These are phyloP conservation scores for Mionectes macconnelli DNA, from an alignment of 2,113 vertebrate genomes.

Conservation along the genomic window DNA sequence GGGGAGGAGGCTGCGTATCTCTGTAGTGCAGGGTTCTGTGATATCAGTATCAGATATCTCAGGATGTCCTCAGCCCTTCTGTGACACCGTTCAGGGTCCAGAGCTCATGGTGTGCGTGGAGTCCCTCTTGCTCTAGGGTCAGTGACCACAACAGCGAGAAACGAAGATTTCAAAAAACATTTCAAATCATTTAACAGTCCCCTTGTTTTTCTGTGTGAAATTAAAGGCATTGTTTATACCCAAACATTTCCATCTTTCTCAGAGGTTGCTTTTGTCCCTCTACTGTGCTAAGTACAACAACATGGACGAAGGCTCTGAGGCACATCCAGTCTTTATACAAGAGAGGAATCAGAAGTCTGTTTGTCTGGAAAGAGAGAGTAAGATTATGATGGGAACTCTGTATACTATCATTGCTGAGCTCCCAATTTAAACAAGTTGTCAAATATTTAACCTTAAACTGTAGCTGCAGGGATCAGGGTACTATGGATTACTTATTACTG, in stretches of 20 bases:
- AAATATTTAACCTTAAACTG: neutral
- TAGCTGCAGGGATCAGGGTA: neutral
- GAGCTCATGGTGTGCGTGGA: neutral
- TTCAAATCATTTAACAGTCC: neutral
- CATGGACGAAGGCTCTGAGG: neutral
- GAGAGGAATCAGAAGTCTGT: neutral
- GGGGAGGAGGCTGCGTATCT: neutral
- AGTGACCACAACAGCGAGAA: neutral
- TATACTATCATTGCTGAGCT: neutral
- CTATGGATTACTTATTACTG: neutral
- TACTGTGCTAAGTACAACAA: neutral
- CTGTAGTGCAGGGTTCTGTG: neutral
- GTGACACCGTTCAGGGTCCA: fast-evolving
- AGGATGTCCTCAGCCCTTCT: neutral
- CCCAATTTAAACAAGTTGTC: neutral
- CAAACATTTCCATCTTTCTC: neutral
- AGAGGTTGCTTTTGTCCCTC: neutral
- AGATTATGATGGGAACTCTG: neutral
- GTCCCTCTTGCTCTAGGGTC: neutral
- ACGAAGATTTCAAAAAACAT: neutral
- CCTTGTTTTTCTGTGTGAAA: neutral
- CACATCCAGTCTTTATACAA: neutral
- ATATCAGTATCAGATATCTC: neutral
- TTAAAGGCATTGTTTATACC: neutral
- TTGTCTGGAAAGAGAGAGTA: neutral